Evolutionary conservation across 2,888 invertebrate species (phyloP).

Genomic region (Lutraria lutraria): DNA sequence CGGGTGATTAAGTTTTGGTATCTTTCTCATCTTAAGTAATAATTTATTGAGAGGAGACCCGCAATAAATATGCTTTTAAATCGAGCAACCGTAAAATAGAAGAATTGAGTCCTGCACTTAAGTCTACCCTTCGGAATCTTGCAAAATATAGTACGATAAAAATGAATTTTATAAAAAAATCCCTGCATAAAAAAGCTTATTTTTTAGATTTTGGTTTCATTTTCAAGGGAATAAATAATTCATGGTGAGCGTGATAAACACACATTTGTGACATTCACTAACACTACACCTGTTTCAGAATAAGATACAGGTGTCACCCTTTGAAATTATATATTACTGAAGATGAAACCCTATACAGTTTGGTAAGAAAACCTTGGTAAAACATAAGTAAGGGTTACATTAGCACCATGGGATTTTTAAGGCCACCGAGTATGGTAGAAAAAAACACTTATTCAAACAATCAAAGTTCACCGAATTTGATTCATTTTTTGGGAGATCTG

Average conservation of each 20-base stretch:
- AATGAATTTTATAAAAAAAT: background rate
- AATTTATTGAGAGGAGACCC: conserved; percentile 48
- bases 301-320: conserved; percentile 47
- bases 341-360: conserved; percentile 8
- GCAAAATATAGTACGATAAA: background rate
- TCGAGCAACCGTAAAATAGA: conserved; percentile 29
- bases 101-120: background rate
- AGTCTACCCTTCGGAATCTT: background rate
- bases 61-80: conserved; percentile 47
- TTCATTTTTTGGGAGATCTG: too few species aligned
- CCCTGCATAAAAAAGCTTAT: background rate
- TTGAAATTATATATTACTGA: conserved; percentile 27
- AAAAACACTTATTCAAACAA: background rate
- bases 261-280: conserved; percentile 11
- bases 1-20: conserved; percentile 48
- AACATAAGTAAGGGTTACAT: background rate
- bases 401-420: conserved; percentile 15
- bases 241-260: conserved; percentile 33
- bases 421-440: background rate
- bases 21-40: conserved; percentile 39
- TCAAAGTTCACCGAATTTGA: background rate
- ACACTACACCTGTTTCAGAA: conserved; percentile 46
- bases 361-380: conserved; percentile 6
- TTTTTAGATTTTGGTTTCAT: background rate
- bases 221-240: conserved; percentile 8